These are phyloP conservation scores for Lissocephala sabroskyi DNA, from an alignment of 2,888 invertebrate species.

Conservation along the genomic window DNA sequence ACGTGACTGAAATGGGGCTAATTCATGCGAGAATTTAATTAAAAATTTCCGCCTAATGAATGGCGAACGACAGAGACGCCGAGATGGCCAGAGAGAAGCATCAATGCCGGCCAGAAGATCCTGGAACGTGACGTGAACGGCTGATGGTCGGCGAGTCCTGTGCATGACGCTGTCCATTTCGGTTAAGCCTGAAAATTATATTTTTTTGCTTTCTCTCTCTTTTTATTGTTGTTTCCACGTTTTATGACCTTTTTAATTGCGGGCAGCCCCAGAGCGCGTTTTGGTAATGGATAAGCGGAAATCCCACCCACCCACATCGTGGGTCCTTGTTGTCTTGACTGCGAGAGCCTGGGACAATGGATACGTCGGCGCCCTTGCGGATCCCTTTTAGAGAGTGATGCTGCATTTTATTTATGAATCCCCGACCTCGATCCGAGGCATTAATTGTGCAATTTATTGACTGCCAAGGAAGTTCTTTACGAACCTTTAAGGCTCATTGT, in stretches of 20 bases:
- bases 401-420: constrained; percentile 44
- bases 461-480: constrained; percentile 14
- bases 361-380: neutral
- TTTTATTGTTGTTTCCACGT: constrained; percentile 31
- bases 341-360: too few species aligned
- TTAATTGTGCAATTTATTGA: constrained; percentile 43
- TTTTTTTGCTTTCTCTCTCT: constrained; percentile 9
- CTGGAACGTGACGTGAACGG: constrained; percentile 37
- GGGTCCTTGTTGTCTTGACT: too few species aligned
- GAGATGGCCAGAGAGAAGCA: neutral
- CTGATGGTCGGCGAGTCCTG: constrained; percentile 22
- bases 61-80: constrained; percentile 2
- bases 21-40: constrained; percentile 62
- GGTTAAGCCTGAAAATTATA: constrained; percentile 46
- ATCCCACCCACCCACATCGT: constrained; percentile 1
- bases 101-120: neutral
- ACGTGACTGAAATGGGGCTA: constrained; percentile 58
- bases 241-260: constrained; percentile 53
- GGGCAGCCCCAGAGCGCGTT: constrained; percentile 17
- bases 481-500: constrained; percentile 26
- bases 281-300: constrained; percentile 26
- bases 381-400: constrained; percentile 21
- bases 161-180: constrained; percentile 45
- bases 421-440: too few species aligned
- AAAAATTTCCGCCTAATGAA: constrained; percentile 51